A percentile compares a stretch with the other conserved stretches of the same genome.
Conservation (phyloP, 2,113 vertebrate species). For the Anseranas semipalmata region DNA sequence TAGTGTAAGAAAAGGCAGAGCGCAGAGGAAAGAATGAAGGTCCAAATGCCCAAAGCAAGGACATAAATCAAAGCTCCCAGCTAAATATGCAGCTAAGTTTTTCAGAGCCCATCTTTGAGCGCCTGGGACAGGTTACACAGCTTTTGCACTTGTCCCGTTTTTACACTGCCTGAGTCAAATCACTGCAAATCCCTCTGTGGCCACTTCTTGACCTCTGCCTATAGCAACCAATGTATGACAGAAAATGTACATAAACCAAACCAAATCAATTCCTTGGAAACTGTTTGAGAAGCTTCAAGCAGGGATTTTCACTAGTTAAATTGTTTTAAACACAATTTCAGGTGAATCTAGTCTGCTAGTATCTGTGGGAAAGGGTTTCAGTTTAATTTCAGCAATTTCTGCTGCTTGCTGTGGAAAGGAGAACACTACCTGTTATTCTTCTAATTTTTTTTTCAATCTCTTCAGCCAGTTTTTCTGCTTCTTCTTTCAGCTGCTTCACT, state of each 20-base stretch:
- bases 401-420: neutral
- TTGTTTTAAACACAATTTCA: neutral
- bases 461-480: slow-evolving; percentile 74
- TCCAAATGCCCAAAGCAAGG: neutral
- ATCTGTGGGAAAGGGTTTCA: neutral
- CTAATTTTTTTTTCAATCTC: slow-evolving; percentile 79
- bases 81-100: neutral
- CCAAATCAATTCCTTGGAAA: neutral
- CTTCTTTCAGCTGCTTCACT: slow-evolving; percentile 76
- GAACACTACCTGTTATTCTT: slow-evolving; percentile 79
- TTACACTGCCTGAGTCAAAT: neutral
- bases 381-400: neutral
- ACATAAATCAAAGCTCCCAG: neutral
- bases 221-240: neutral
- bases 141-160: neutral
- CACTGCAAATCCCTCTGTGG: neutral
- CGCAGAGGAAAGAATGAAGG: neutral
- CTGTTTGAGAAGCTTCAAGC: neutral
- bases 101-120: neutral
- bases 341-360: neutral
- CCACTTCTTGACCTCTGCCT: neutral
- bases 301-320: neutral
- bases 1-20: neutral
- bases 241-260: neutral
- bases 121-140: neutral